phyloP scores from a whole-genome alignment of 2,797 vertebrate genomes.

The Kryptopterus vitreolus region DNA sequence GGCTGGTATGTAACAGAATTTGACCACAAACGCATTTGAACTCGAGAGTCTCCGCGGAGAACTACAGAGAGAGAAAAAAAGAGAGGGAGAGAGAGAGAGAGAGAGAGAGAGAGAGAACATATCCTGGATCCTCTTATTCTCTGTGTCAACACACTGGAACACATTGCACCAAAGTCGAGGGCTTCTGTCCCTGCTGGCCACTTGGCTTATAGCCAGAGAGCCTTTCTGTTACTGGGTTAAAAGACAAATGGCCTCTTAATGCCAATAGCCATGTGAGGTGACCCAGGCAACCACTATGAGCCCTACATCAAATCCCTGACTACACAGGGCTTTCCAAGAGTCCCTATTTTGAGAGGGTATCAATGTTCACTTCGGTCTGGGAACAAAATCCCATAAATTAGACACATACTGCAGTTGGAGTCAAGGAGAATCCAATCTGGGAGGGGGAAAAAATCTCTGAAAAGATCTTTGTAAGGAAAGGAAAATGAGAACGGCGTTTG shows the following conservation, averaged over 20 bases:
- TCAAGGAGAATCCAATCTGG: not conserved
- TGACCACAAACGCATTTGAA: slow-evolving; percentile 28
- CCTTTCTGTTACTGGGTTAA: slow-evolving; percentile 59
- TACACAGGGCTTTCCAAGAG: slow-evolving; percentile 38
- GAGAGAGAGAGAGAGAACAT: slow-evolving; percentile 11
- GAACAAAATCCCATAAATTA: slow-evolving; percentile 27
- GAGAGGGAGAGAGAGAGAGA: too few relatives aligned
- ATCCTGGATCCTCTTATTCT: slow-evolving; percentile 29
- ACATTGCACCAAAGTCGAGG: slow-evolving; percentile 41
- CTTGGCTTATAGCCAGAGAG: slow-evolving; percentile 66
- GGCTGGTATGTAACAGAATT: slow-evolving; percentile 6
- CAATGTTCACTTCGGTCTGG: slow-evolving; percentile 1
- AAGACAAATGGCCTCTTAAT: slow-evolving; percentile 65
- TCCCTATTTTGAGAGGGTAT: slow-evolving; percentile 11
- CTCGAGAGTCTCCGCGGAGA: slow-evolving; percentile 30
- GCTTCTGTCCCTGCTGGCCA: slow-evolving; percentile 49
- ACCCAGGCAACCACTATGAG: slow-evolving; percentile 63
- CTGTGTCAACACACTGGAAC: slow-evolving; percentile 32
- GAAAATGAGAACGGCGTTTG: slow-evolving; percentile 4
- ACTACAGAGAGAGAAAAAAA: slow-evolving; percentile 8
- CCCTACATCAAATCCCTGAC: slow-evolving; percentile 54
- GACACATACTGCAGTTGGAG: slow-evolving; percentile 17
- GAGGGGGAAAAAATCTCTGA: not conserved
- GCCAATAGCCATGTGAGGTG: slow-evolving; percentile 58
- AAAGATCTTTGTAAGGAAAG: not conserved